Base-by-base conservation (phyloP, 2,888 invertebrate species). In the Ptychoptera contaminata region DNA sequence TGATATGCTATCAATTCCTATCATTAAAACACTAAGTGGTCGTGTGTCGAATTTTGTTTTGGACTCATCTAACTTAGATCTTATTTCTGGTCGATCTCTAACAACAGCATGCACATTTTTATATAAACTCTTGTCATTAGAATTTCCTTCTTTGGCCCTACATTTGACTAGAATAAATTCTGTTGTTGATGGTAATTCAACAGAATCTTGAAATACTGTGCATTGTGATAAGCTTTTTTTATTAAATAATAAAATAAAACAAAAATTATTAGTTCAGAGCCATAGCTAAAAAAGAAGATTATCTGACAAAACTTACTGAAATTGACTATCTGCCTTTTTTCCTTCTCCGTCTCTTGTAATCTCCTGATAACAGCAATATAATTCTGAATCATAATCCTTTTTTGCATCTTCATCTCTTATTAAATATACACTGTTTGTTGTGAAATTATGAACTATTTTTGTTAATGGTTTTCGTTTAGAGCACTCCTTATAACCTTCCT, bases 1-100 rank as follows among this genome's bases (percentile, higher is more conserved):
- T 0, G 91, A 90, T 54, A 91, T 78, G 38, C 86, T 84, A 58
- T 91, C 90, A 54, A 92, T 79, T 35, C 90, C 91, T 14, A 93
- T 59, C 58, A 90, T 68, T 30, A 91, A 62, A 0, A 92, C 76
- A 57, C 79, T 82, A 14, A 78, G 62, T 37, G 66, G 67, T 15
- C 58, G 54, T 11, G 47, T 71, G 72, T 51, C 69, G 69, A 38
- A 59, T 59, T 53, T 60, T 60, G 31, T 58, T 16, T 52, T 51
- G 35, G 40, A 42, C 10, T 57, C 49, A 50, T 56, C 43, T 34
- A 65, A 51, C 54, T 70, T 59, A 50, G 71, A 62, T 50, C 71
- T 61, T 44, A 77, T 59, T 49, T 67, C 62, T 51, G 67, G 51
- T 48, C 69, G 60, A 56, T 75, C 58, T 53, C 70, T 63, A 57